A percentile compares a stretch with the other conserved stretches of the same genome.
phyloP scores from a whole-genome alignment of 1,140 invertebrate species.

The Papilio polyxenes region DNA sequence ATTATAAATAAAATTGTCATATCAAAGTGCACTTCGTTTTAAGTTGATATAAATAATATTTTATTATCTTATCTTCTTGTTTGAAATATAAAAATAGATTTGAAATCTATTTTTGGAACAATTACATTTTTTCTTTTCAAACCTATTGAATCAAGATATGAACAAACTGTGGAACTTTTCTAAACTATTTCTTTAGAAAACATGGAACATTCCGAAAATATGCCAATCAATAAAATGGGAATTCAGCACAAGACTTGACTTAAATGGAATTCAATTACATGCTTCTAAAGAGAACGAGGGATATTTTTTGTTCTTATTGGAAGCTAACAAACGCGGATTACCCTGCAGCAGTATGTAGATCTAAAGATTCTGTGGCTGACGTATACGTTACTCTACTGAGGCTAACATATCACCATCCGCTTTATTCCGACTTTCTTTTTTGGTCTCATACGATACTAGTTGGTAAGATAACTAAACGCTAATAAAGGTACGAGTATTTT shows the following conservation, averaged over 20 bases:
- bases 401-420: neutral
- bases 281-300: slow-evolving; percentile 22
- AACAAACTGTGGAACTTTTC: neutral
- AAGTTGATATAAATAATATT: too few relatives aligned
- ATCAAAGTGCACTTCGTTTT: neutral
- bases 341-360: slow-evolving; percentile 17
- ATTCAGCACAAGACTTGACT: slow-evolving; percentile 24
- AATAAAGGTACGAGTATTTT: too few relatives aligned
- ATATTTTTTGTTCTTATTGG: slow-evolving; percentile 17
- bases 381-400: neutral
- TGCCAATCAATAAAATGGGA: slow-evolving; percentile 13
- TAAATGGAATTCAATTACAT: slow-evolving; percentile 28
- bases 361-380: slow-evolving; percentile 19
- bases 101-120: too few relatives aligned
- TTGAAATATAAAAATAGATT: too few relatives aligned
- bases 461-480: too few relatives aligned
- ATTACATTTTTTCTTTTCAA: neutral
- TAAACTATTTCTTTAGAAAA: neutral
- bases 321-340: slow-evolving; percentile 7
- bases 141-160: neutral
- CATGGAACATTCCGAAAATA: neutral
- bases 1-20: neutral
- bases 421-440: neutral
- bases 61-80: too few relatives aligned
- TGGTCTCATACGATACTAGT: neutral